Evolutionary conservation across 1,140 invertebrate genomes (phyloP).

Genomic region (Meloidogyne hapla): DNA sequence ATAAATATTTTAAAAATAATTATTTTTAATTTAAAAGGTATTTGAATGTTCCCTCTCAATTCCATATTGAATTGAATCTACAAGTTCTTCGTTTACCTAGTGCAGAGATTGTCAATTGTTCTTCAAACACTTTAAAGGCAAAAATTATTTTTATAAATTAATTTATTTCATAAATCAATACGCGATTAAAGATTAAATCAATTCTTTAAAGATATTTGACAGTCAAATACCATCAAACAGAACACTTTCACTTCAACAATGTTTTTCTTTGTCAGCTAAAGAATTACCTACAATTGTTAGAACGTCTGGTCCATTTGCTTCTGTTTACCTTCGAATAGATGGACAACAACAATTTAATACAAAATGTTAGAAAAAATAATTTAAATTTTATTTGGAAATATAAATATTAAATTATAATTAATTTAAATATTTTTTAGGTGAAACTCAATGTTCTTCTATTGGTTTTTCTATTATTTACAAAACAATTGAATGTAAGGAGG

Average conservation of each 20-base stretch:
- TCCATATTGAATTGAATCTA: constrained; percentile 31
- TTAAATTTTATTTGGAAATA: too few relatives aligned
- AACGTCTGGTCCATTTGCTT: constrained; percentile 34
- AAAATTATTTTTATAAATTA: neutral
- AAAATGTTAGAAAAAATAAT: neutral
- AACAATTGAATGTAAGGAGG: constrained; percentile 63
- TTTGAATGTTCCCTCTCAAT: constrained; percentile 34
- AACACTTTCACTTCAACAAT: constrained; percentile 26
- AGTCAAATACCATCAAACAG: constrained; percentile 27
- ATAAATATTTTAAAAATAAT: neutral
- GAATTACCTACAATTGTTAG: constrained; percentile 17
- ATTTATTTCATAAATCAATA: too few relatives aligned
- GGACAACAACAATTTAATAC: neutral
- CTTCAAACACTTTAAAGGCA: constrained; percentile 36
- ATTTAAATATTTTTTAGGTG: constrained; percentile 16
- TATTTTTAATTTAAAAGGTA: constrained; percentile 22
- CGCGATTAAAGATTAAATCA: too few relatives aligned
- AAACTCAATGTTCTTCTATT: constrained; percentile 19
- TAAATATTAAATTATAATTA: neutral
- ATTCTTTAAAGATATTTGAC: constrained; percentile 33
- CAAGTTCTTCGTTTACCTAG: constrained; percentile 33
- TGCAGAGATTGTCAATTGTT: constrained; percentile 34
- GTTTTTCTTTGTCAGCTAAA: constrained; percentile 4
- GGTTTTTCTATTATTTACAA: constrained; percentile 64
- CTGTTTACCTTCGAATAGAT: constrained; percentile 34